Percentiles rank a stretch among this genome's conserved stretches.
Evolutionary conservation across 2,113 vertebrate species (phyloP).

Genomic region (Silurus asotus): DNA sequence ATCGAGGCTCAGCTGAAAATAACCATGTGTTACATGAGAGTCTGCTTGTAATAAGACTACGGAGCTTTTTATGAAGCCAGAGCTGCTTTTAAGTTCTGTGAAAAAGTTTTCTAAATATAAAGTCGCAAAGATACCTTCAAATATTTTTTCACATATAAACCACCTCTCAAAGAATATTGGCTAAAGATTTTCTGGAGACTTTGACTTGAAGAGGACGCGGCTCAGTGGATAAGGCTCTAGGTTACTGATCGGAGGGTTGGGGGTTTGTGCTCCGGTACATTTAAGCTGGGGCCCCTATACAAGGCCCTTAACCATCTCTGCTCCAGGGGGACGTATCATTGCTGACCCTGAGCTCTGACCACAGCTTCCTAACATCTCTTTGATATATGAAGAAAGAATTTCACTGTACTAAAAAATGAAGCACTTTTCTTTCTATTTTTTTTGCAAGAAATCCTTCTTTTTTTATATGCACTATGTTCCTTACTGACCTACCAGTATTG

Average conservation of each 20-base stretch:
- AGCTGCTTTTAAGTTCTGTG: not conserved
- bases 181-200: not conserved
- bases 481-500: not conserved
- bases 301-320: no score
- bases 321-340: no score
- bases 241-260: no score
- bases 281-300: no score
- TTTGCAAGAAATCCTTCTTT: not conserved
- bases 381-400: no score
- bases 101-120: not conserved
- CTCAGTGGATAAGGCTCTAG: no score
- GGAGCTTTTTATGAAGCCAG: not conserved
- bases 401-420: no score
- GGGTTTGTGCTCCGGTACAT: no score
- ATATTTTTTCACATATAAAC: not conserved
- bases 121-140: not conserved
- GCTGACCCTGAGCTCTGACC: no score
- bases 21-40: slow-evolving; percentile 19
- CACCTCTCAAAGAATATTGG: not conserved
- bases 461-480: not conserved
- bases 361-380: no score
- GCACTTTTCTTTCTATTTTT: not conserved
- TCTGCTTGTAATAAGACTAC: not conserved
- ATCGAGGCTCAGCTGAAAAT: slow-evolving; percentile 13
- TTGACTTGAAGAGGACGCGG: not conserved